phyloP scores from a whole-genome alignment of 2,888 invertebrate genomes.

The Tolmerus cingulatus region DNA sequence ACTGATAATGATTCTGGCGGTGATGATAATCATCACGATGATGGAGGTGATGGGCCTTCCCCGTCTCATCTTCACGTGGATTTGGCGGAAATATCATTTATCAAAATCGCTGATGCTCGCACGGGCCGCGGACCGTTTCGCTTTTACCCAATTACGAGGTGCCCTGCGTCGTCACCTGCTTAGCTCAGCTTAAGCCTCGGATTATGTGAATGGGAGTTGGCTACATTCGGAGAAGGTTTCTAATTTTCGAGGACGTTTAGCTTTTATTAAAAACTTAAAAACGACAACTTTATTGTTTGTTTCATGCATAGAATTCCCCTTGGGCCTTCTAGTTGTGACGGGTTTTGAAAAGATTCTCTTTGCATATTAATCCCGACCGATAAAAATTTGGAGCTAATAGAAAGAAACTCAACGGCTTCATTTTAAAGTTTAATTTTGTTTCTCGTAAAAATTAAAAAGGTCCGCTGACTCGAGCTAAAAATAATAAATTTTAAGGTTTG shows the following conservation, averaged over 20 bases:
- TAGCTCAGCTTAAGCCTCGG: neutral
- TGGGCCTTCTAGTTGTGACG: no score
- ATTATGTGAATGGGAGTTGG: neutral
- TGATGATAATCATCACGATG: neutral
- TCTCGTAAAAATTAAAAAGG: no score
- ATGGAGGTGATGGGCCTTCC: neutral
- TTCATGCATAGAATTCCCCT: no score
- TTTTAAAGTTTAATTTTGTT: no score
- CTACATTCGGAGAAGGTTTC: neutral
- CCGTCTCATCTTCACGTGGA: neutral
- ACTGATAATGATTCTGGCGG: neutral
- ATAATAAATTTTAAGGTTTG: no score
- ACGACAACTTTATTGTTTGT: no score
- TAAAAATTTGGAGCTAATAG: no score
- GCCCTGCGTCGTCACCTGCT: slow-evolving; percentile 1
- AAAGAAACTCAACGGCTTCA: no score
- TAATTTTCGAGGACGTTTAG: neutral
- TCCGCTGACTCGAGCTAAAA: no score
- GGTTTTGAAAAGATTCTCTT: no score
- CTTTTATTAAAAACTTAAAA: neutral
- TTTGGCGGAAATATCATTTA: neutral
- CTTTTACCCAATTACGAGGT: slow-evolving; percentile 11
- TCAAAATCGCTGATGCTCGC: neutral
- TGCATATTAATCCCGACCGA: no score
- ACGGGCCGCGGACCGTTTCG: neutral